phyloP scores from a whole-genome alignment of 2,888 invertebrate species.

The Blomia tropicalis region DNA sequence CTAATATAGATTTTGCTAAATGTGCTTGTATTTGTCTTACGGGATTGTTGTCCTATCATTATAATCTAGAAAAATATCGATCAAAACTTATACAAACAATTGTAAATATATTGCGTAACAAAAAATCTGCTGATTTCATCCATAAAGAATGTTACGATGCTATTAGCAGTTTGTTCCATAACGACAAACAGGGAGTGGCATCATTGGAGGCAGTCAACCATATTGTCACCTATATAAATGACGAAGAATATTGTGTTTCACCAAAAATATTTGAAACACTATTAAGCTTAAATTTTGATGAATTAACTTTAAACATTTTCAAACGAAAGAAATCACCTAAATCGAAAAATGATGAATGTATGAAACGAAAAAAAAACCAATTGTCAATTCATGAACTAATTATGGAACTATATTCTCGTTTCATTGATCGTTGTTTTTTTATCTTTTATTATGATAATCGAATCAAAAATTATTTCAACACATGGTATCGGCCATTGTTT shows the following conservation, averaged over 20 bases:
- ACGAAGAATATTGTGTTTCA: conserved; percentile 21
- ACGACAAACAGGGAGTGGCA: conserved; percentile 67
- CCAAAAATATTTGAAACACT: conserved; percentile 25
- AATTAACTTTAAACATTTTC: conserved; percentile 19
- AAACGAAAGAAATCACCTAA: conserved; percentile 64
- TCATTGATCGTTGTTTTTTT: conserved; percentile 49
- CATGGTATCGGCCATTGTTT: conserved; percentile 10
- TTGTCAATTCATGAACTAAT: conserved; percentile 67
- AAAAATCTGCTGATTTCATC: conserved; percentile 29
- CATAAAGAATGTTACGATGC: conserved; percentile 41
- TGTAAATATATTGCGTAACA: conserved; percentile 59
- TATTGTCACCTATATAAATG: conserved; percentile 25
- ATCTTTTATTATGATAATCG: too few species aligned
- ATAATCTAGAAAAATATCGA: conserved; percentile 83
- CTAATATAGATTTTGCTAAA: conserved; percentile 23
- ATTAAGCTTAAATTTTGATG: conserved; percentile 26
- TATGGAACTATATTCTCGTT: conserved; percentile 83
- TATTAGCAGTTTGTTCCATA: conserved; percentile 51
- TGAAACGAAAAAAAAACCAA: conserved; percentile 63
- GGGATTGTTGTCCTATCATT: conserved; percentile 56
- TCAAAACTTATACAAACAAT: conserved; percentile 69
- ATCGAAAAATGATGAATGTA: conserved; percentile 75
- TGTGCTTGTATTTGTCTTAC: conserved; percentile 63
- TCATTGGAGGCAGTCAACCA: conserved; percentile 33
- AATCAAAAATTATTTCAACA: neutral